Evolutionary conservation across 2,113 vertebrate genomes (phyloP).

Genomic region (Xenopus borealis): DNA sequence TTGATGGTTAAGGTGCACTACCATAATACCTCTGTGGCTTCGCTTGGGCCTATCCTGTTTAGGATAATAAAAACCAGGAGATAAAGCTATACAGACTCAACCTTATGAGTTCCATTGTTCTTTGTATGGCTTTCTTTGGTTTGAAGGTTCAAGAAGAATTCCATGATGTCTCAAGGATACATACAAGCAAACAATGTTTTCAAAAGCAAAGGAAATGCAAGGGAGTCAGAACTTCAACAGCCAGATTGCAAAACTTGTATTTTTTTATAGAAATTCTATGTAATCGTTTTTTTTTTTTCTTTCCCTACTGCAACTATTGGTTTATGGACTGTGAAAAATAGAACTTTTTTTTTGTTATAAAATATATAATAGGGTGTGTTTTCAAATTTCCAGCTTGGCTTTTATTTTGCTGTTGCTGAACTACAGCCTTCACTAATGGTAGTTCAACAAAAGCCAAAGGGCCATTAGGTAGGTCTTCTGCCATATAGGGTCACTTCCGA

Average conservation of each 20-base stretch:
- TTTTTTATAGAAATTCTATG: slow-evolving; percentile 33
- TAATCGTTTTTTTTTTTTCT: slow-evolving; percentile 24
- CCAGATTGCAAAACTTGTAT: slow-evolving; percentile 6
- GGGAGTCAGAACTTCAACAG: no score
- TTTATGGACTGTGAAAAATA: slow-evolving; percentile 6
- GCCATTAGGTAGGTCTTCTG: no score
- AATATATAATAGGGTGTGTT: slow-evolving; percentile 9
- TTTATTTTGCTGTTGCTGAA: background rate
- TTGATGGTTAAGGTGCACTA: slow-evolving; percentile 8
- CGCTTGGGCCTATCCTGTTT: slow-evolving; percentile 1
- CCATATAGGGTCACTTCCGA: slow-evolving; percentile 30
- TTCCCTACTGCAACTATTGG: slow-evolving; percentile 11
- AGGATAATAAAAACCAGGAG: slow-evolving; percentile 27
- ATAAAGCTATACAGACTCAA: background rate
- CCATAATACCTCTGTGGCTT: slow-evolving; percentile 36
- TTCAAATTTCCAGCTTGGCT: slow-evolving; percentile 19
- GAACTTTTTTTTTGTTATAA: background rate
- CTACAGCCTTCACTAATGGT: background rate
- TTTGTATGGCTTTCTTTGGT: background rate
- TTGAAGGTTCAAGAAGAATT: background rate
- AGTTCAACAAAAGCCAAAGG: no score
- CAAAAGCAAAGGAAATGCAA: background rate
- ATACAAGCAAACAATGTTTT: background rate
- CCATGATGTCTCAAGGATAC: background rate
- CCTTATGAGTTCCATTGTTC: background rate